Base-by-base conservation (phyloP, 1,140 invertebrate species). In the Homarus americanus region DNA sequence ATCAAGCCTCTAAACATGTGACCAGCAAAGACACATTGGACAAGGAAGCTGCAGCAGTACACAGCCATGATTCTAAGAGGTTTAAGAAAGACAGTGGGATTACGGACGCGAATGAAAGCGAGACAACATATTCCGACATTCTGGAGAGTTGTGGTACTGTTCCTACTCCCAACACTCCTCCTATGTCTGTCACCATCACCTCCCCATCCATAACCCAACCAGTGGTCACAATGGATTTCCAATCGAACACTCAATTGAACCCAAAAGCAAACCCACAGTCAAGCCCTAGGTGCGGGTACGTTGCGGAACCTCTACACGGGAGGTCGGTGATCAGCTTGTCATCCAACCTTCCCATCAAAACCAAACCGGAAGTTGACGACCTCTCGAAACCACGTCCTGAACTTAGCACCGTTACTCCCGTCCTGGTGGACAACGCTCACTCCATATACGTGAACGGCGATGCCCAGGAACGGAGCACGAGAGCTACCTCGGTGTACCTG, bases 371-470 rank as follows among this genome's bases (percentile, higher is more conserved):
- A 79, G 76, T 12, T 4, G 4, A 20, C 4, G 20, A 58, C 17
- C 4, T 0, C 20, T 12, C 20, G 34, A 49, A 38, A 20, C 40
- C n/a, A 20, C 24, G 7, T 17, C 63, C 63, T 7, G 17, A 69
- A 28, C n/a, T 5, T 28, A 69, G 24, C 63, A 69, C 63, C 63
- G 63, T 69, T 69, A 69, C 63, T 28, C 63, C 63, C 10, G 32
- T 69, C 63, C 28, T 32, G n/a, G 4, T 32, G 63, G 63, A 69
- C 24, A 66, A 63, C 24, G 15, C 53, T 7, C 53, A 66, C n/a
- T 66, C 63, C 58, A 83, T 83, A 28, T 83, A 83, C 20, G 63
- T 83, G 17, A 83, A 63, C 34, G 82, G 82, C 34, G 82, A 83
- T 28, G 41, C 76, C 76, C 76, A 41, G 24, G 40, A 79, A 5